These are phyloP conservation scores for Eptesicus fuscus DNA, from an alignment of 2,113 vertebrate genomes.

Conservation along the genomic window DNA sequence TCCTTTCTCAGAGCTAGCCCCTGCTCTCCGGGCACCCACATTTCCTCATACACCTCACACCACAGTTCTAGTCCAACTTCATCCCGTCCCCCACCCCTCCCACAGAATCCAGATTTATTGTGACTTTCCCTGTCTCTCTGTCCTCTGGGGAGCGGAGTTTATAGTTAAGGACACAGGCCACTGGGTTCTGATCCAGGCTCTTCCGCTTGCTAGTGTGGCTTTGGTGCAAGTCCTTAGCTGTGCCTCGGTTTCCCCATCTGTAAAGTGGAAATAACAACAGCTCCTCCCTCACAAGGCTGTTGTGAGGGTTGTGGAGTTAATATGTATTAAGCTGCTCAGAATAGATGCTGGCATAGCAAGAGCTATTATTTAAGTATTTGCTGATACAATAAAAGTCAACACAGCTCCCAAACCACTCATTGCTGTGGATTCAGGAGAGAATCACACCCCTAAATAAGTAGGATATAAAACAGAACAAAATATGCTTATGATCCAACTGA, in stretches of 20 bases:
- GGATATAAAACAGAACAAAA: neutral
- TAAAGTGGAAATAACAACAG: neutral
- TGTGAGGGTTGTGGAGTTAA: neutral
- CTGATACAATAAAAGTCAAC: neutral
- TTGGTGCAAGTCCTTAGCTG: too few species aligned
- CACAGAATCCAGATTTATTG: neutral
- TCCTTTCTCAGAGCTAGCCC: neutral
- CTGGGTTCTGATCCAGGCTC: accelerated
- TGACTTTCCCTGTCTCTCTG: neutral
- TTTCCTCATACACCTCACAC: neutral
- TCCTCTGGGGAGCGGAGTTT: neutral
- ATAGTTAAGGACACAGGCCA: neutral
- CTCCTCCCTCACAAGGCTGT: neutral
- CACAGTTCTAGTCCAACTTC: neutral
- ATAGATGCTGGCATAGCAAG: neutral
- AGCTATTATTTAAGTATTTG: neutral
- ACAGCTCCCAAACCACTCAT: accelerated
- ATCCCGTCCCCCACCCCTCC: neutral
- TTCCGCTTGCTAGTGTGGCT: too few species aligned
- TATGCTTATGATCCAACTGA: neutral
- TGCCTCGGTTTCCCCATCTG: neutral
- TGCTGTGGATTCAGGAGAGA: neutral
- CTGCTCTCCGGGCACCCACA: accelerated
- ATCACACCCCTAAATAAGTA: neutral
- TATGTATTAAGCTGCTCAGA: neutral